phyloP scores from a whole-genome alignment of 2,113 vertebrate species.

The Lota lota region DNA sequence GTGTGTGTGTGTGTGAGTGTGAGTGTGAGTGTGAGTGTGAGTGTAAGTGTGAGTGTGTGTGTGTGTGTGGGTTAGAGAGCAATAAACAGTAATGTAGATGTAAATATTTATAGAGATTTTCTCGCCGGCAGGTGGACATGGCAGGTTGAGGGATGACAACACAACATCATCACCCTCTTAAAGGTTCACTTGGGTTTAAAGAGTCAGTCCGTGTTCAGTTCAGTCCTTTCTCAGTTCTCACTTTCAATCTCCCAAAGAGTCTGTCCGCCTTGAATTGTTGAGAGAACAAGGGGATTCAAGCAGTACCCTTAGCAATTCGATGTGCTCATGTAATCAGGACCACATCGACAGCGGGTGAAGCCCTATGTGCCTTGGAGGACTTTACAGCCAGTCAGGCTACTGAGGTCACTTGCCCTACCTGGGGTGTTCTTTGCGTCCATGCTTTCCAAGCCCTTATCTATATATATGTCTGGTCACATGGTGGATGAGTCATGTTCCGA shows the following conservation, averaged over 20 bases:
- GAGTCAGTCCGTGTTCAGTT: constrained; percentile 3
- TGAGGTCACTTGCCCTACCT: not conserved
- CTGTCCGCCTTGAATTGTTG: too few relatives aligned
- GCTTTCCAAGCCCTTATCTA: not conserved
- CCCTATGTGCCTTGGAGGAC: too few relatives aligned
- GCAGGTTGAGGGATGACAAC: constrained; percentile 57
- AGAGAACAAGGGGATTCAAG: too few relatives aligned
- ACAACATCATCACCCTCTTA: not conserved
- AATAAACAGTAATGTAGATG: constrained; percentile 91
- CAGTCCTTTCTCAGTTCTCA: constrained; percentile 16
- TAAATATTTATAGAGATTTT: constrained; percentile 90
- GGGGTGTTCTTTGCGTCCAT: too few relatives aligned
- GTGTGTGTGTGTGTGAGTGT: not conserved
- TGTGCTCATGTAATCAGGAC: too few relatives aligned
- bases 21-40: constrained; percentile 12
- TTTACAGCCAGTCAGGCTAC: too few relatives aligned
- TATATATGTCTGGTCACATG: constrained; percentile 39
- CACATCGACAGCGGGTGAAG: too few relatives aligned
- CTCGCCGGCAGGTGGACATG: constrained; percentile 74
- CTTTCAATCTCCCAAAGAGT: not conserved
- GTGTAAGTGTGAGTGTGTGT: constrained; percentile 3
- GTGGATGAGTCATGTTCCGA: constrained; percentile 47
- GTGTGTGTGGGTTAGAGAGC: constrained; percentile 34
- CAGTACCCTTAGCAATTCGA: too few relatives aligned
- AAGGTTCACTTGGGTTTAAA: too few relatives aligned